Evolutionary conservation across 2,888 invertebrate species (phyloP).

Genomic region (Acanthopleura granulata): DNA sequence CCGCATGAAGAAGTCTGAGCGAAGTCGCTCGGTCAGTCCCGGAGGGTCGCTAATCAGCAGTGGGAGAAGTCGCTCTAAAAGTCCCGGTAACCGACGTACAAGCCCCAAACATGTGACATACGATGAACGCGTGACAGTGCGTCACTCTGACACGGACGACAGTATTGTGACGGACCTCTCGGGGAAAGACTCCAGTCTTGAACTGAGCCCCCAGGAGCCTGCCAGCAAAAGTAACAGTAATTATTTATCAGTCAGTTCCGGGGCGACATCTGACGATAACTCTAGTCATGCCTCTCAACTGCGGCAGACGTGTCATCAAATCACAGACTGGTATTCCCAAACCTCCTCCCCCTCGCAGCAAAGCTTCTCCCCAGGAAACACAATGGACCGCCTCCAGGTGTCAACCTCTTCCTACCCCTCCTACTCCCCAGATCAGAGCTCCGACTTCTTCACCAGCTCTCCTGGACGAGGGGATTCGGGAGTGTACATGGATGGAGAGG

Average conservation of each 20-base stretch:
- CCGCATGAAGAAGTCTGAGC: conserved; percentile 39
- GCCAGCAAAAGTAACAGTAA: not conserved
- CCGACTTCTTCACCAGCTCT: not conserved
- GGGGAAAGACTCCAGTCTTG: conserved; percentile 32
- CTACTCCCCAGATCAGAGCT: not conserved
- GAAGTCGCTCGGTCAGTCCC: conserved; percentile 54
- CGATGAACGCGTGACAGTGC: conserved; percentile 52
- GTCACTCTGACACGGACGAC: conserved; percentile 48
- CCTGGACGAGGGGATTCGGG: conserved; percentile 18
- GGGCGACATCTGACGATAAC: conserved; percentile 22
- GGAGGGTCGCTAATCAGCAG: conserved; percentile 21
- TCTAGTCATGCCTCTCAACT: not conserved
- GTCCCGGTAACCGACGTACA: conserved; percentile 23
- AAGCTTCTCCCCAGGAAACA: not conserved
- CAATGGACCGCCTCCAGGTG: conserved; percentile 12
- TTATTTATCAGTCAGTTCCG: conserved; percentile 19
- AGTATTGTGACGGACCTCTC: conserved; percentile 44
- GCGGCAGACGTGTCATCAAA: conserved; percentile 32
- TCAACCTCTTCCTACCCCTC: not conserved
- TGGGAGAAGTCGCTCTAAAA: conserved; percentile 44
- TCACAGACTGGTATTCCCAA: conserved; percentile 6
- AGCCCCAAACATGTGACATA: conserved; percentile 57
- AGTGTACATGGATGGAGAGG: conserved; percentile 21
- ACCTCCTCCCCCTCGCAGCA: not conserved
- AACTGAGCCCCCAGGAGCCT: conserved; percentile 25